phyloP scores from a whole-genome alignment of 2,888 invertebrate species.

The Sussaba pulchella region DNA sequence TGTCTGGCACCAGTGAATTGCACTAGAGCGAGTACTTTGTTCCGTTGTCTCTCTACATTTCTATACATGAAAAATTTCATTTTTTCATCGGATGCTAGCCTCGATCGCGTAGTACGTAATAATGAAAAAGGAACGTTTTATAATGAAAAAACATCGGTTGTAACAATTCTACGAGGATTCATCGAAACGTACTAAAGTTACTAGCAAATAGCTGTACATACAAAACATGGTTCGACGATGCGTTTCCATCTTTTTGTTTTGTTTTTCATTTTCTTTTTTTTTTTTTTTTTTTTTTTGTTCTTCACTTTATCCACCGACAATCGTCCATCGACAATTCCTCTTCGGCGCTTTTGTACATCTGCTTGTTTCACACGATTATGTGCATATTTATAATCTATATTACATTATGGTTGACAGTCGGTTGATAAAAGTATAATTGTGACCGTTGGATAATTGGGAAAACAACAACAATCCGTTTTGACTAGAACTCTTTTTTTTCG shows the following conservation, averaged over 20 bases:
- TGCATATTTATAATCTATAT: slow-evolving; percentile 73
- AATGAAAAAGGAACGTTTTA: slow-evolving; percentile 20
- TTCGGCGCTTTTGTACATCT: slow-evolving; percentile 58
- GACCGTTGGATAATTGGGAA: slow-evolving; percentile 11
- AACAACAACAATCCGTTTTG: slow-evolving; percentile 53
- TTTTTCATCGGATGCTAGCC: slow-evolving; percentile 17
- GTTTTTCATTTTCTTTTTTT: slow-evolving; percentile 36
- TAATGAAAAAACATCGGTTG: background rate
- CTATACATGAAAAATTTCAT: slow-evolving; percentile 31
- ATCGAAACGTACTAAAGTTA: slow-evolving; percentile 18
- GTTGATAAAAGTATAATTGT: slow-evolving; percentile 9
- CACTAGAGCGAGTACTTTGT: slow-evolving; percentile 43
- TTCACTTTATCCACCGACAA: background rate
- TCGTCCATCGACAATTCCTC: too few species aligned
- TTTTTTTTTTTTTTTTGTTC: slow-evolving; percentile 48
- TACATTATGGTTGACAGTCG: slow-evolving; percentile 54
- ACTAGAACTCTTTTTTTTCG: slow-evolving; percentile 68
- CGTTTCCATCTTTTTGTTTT: slow-evolving; percentile 55
- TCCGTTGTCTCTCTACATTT: slow-evolving; percentile 17
- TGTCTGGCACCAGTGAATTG: slow-evolving; percentile 26
- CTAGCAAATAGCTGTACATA: slow-evolving; percentile 60
- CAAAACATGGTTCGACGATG: slow-evolving; percentile 34
- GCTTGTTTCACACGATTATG: slow-evolving; percentile 67
- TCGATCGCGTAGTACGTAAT: slow-evolving; percentile 13
- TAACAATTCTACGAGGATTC: slow-evolving; percentile 4